These are phyloP conservation scores for Bruchidius siliquastri DNA, from an alignment of 2,888 invertebrate genomes.

Conservation along the genomic window DNA sequence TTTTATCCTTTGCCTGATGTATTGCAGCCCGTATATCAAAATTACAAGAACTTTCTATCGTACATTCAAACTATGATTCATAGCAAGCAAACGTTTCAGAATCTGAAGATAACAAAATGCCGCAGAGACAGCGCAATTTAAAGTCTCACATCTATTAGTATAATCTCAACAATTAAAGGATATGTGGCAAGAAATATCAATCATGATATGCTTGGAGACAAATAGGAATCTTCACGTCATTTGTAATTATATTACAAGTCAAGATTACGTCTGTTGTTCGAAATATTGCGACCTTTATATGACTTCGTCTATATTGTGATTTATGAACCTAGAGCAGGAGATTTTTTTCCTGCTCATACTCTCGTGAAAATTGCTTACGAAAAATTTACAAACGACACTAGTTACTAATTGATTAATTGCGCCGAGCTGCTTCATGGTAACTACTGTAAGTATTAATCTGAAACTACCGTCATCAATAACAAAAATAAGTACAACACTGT, in stretches of 20 bases:
- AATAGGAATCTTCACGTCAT: not conserved
- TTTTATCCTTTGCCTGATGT: not conserved
- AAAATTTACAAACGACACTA: no score
- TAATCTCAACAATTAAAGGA: not conserved
- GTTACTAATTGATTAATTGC: no score
- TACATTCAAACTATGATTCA: not conserved
- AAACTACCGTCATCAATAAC: no score
- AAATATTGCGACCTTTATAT: not conserved
- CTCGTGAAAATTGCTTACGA: no score
- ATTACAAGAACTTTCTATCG: not conserved
- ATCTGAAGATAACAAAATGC: not conserved
- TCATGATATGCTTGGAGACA: not conserved
- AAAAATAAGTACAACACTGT: no score
- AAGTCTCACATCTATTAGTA: not conserved
- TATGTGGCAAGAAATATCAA: not conserved
- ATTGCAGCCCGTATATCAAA: not conserved
- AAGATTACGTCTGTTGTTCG: not conserved
- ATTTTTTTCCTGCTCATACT: no score
- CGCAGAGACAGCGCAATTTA: not conserved
- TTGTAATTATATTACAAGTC: not conserved
- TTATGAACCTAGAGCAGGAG: not conserved
- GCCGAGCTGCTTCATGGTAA: no score
- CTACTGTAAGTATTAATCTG: no score
- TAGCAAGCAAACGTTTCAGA: not conserved
- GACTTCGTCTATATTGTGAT: not conserved